phyloP scores from a whole-genome alignment of 2,888 invertebrate species.

The Orthosia gracilis region DNA sequence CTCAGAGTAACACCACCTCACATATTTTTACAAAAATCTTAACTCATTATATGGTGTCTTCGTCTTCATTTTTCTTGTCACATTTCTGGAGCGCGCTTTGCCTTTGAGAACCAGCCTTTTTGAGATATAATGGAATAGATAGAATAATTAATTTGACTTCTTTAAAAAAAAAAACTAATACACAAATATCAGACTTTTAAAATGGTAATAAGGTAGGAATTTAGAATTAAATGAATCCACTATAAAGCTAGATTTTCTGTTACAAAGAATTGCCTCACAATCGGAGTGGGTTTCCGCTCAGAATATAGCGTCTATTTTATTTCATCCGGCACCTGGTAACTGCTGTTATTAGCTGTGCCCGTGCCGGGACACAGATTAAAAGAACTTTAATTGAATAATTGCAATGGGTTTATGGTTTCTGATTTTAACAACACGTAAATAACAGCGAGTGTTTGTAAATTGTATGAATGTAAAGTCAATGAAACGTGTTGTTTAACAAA shows the following conservation, averaged over 20 bases:
- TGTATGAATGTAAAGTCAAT: no score
- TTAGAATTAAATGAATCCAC: not conserved
- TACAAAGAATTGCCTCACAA: constrained; percentile 30
- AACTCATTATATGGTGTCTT: constrained; percentile 45
- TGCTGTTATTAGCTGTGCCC: constrained; percentile 42
- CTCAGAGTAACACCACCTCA: constrained; percentile 65
- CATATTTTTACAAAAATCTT: constrained; percentile 63
- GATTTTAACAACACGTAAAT: constrained; percentile 14
- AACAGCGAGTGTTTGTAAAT: not conserved
- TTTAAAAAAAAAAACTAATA: not conserved
- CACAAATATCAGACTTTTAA: not conserved
- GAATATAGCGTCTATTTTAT: constrained; percentile 54
- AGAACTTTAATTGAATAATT: constrained; percentile 45
- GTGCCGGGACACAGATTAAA: constrained; percentile 24
- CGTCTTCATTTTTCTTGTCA: constrained; percentile 29
- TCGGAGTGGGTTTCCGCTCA: constrained; percentile 27
- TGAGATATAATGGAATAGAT: not conserved
- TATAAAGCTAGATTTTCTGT: constrained; percentile 14
- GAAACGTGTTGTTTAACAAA: not conserved
- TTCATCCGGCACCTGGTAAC: constrained; percentile 46
- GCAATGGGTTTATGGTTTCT: constrained; percentile 22
- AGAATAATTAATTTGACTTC: not conserved
- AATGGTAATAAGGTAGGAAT: not conserved
- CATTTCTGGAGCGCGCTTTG: constrained; percentile 10
- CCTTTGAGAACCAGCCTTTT: constrained; percentile 5